phyloP scores from a whole-genome alignment of 2,888 invertebrate species.

The Agrenia bidenticulata region DNA sequence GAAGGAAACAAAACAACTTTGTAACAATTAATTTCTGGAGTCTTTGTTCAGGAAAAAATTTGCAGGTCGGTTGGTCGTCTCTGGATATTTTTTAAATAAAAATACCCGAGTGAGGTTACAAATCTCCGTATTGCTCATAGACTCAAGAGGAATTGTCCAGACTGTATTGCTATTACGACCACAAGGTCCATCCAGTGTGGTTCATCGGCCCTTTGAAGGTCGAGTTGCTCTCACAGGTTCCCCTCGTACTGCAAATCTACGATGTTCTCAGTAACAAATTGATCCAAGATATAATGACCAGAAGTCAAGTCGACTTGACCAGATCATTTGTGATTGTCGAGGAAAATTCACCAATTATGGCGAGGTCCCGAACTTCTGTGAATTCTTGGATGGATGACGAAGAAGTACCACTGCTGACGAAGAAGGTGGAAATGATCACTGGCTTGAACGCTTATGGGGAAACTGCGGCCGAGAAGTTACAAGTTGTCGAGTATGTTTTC shows the following conservation, averaged over 20 bases:
- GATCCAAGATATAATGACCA: not conserved
- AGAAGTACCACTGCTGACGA: not conserved
- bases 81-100: no score
- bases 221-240: constrained; percentile 22
- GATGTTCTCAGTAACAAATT: constrained; percentile 19
- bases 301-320: not conserved
- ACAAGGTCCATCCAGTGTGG: constrained; percentile 18
- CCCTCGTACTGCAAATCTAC: constrained; percentile 27
- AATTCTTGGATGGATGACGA: constrained; percentile 7
- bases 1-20: not conserved
- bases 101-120: no score
- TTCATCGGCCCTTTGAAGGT: constrained; percentile 33
- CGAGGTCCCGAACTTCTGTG: constrained; percentile 9
- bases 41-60: constrained; percentile 17
- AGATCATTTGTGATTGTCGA: not conserved
- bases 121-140: not conserved
- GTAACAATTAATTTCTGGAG: constrained; percentile 13
- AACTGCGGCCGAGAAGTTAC: not conserved
- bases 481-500: constrained; percentile 12
- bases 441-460: constrained; percentile 4
- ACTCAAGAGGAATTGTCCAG: constrained; percentile 13
- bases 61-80: constrained; percentile 11
- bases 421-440: constrained; percentile 14
- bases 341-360: not conserved
- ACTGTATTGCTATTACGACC: constrained; percentile 36